Evolutionary conservation across 2,113 vertebrate species (phyloP).

Genomic region (Tupaia chinensis): DNA sequence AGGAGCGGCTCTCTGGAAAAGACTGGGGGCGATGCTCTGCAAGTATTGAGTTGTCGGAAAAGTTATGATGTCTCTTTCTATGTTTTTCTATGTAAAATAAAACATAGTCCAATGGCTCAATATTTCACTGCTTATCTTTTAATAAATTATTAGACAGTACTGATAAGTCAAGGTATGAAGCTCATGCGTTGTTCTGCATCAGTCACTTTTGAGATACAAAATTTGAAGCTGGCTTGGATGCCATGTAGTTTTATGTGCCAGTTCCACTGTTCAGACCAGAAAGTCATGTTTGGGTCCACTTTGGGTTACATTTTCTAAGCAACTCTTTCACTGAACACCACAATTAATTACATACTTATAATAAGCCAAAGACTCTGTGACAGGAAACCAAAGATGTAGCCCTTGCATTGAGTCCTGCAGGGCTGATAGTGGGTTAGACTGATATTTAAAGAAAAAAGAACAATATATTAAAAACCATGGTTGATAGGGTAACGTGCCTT

Average conservation of each 20-base stretch:
- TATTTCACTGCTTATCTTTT: background rate
- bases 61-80: too few species aligned
- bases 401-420: background rate
- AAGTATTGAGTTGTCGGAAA: background rate
- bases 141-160: background rate
- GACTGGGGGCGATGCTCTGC: background rate
- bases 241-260: background rate
- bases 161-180: background rate
- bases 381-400: background rate
- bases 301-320: background rate
- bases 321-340: background rate
- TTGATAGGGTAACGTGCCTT: background rate
- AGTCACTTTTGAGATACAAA: background rate
- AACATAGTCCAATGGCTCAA: too few species aligned
- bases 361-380: background rate
- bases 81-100: too few species aligned
- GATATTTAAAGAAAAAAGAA: background rate
- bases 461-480: background rate
- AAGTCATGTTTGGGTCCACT: background rate
- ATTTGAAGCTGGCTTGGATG: background rate
- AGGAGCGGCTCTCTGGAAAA: background rate
- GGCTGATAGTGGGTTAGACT: background rate
- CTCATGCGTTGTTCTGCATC: too few species aligned
- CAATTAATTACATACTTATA: background rate
- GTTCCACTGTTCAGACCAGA: background rate